A percentile compares a stretch with the other conserved stretches of the same genome.
Conservation (phyloP, 2,888 invertebrate genomes). For the Andrena flavipes region DNA sequence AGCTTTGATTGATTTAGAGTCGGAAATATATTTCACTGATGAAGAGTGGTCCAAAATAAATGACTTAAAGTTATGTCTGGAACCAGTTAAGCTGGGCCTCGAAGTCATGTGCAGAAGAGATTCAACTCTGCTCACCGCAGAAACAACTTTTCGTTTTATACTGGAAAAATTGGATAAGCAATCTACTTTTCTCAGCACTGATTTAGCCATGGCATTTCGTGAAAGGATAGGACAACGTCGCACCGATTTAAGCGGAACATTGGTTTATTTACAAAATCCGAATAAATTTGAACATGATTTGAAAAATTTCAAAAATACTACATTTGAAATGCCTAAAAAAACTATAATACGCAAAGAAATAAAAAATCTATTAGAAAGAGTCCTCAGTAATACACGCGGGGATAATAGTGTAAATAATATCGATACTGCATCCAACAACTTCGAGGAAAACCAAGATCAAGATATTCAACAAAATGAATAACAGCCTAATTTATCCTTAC, state of each 20-base stretch:
- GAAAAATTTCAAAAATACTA: conserved; percentile 30
- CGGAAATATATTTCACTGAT: conserved; percentile 65
- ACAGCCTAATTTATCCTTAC: no score
- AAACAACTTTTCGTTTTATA: conserved; percentile 36
- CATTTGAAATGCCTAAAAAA: conserved; percentile 29
- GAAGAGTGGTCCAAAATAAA: conserved; percentile 66
- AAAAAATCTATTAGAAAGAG: conserved; percentile 37
- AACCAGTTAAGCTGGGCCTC: conserved; percentile 45
- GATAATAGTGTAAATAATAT: conserved; percentile 1
- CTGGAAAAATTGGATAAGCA: conserved; percentile 39
- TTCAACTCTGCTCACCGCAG: conserved; percentile 44
- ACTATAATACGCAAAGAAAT: conserved; percentile 33
- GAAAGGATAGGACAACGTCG: conserved; percentile 48
- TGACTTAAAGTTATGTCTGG: background rate
- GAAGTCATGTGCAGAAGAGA: conserved; percentile 53
- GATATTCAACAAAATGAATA: no score
- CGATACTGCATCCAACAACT: background rate
- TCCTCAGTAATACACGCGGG: conserved; percentile 12
- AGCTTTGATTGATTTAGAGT: conserved; percentile 66
- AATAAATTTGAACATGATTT: conserved; percentile 50
- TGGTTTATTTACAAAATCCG: conserved; percentile 56
- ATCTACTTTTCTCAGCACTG: conserved; percentile 11
- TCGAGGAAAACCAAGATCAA: conserved; percentile 35
- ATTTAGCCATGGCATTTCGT: conserved; percentile 24
- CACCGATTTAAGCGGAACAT: conserved; percentile 40